These are phyloP conservation scores for Sebastes taczanowskii DNA, from an alignment of 2,797 vertebrate genomes.

Conservation along the genomic window DNA sequence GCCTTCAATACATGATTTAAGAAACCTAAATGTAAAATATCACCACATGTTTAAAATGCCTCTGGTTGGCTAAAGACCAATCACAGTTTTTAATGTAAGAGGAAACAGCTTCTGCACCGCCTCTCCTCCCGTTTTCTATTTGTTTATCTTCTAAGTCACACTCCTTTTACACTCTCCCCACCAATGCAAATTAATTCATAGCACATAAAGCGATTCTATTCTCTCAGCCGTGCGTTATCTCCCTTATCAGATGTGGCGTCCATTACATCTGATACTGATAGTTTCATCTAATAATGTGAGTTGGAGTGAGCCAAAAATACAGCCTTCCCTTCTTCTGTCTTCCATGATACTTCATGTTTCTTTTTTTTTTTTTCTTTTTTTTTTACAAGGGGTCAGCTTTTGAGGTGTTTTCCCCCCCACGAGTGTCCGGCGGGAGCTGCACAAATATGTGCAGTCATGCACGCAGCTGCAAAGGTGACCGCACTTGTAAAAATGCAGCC, in stretches of 20 bases:
- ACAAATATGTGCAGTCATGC: constrained; percentile 53
- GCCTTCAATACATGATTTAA: constrained; percentile 48
- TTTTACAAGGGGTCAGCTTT: constrained; percentile 18
- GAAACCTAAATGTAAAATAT: constrained; percentile 48
- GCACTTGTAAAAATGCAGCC: constrained; percentile 11
- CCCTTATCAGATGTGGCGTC: constrained; percentile 67
- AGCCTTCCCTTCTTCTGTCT: constrained; percentile 6
- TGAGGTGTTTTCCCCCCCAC: constrained; percentile 2
- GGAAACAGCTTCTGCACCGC: constrained; percentile 41
- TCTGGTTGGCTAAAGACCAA: constrained; percentile 33
- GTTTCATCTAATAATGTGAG: constrained; percentile 50
- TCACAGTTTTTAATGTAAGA: constrained; percentile 36
- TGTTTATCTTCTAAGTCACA: constrained; percentile 53
- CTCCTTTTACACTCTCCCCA: constrained; percentile 47
- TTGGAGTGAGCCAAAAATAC: constrained; percentile 35
- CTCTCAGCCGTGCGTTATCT: constrained; percentile 48
- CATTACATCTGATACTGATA: constrained; percentile 63
- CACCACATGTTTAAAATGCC: constrained; percentile 50
- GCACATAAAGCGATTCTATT: constrained; percentile 60
- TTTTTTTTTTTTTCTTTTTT: neutral
- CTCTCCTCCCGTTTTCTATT: constrained; percentile 1
- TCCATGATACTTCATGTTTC: constrained; percentile 13
- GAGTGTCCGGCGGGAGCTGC: constrained; percentile 27
- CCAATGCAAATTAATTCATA: constrained; percentile 70
- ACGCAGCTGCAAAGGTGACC: constrained; percentile 49